A percentile compares a stretch with the other conserved stretches of the same genome.
phyloP scores from a whole-genome alignment of 2,797 vertebrate genomes.

The Remorina albescens region DNA sequence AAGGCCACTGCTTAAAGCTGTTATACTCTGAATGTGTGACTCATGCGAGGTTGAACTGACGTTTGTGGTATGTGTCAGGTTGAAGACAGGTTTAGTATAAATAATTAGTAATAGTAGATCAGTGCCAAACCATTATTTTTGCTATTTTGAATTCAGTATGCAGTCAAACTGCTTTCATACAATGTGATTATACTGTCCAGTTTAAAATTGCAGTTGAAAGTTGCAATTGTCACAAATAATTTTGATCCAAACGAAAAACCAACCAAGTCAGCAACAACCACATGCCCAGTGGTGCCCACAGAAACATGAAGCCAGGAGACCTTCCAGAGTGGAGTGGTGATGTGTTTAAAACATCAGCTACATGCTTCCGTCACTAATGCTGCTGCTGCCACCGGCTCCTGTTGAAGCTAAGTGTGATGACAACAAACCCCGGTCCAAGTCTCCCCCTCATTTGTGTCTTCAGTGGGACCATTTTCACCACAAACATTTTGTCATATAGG shows the following conservation, averaged over 20 bases:
- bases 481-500: too few species aligned
- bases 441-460: too few species aligned
- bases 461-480: too few species aligned
- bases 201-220: conserved; percentile 1
- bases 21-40: conserved; percentile 12
- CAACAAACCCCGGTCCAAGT: too few species aligned
- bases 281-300: neutral
- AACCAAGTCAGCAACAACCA: neutral
- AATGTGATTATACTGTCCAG: neutral
- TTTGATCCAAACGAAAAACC: neutral
- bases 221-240: conserved; percentile 6
- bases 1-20: conserved; percentile 17
- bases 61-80: conserved; percentile 6
- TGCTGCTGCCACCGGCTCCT: neutral
- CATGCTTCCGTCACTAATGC: neutral
- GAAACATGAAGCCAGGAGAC: neutral
- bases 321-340: neutral
- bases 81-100: conserved; percentile 18
- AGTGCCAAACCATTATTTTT: neutral
- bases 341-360: neutral
- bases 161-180: neutral
- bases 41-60: conserved; percentile 26
- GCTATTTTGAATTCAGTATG: neutral
- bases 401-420: neutral
- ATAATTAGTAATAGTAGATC: conserved; percentile 26